Percentiles rank a stretch among this genome's conserved stretches.
These are phyloP conservation scores for Pelvicachromis taeniatus DNA, from an alignment of 2,113 vertebrate species.

Conservation along the genomic window DNA sequence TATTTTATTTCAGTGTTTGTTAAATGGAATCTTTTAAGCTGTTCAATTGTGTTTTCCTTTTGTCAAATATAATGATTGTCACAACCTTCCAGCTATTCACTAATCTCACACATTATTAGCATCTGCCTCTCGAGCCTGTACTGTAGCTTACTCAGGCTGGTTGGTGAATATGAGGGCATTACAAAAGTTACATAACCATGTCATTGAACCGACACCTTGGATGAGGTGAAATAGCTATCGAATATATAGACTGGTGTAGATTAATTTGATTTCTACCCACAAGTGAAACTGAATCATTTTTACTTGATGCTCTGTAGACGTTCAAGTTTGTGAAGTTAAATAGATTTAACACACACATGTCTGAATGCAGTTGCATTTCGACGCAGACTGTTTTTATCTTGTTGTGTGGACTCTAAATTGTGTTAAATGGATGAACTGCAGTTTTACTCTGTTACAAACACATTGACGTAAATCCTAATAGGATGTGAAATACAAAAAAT, in stretches of 20 bases:
- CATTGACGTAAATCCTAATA: background rate
- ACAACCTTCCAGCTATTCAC: background rate
- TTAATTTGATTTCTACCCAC: background rate
- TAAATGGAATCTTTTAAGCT: background rate
- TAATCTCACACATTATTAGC: background rate
- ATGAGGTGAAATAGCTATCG: background rate
- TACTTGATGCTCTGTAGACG: background rate
- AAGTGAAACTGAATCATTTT: background rate
- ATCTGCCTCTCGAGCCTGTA: background rate
- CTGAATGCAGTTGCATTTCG: background rate
- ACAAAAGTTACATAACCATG: background rate
- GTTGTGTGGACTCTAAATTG: background rate
- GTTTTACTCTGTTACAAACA: background rate
- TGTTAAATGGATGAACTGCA: background rate
- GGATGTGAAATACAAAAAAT: background rate
- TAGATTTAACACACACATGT: background rate
- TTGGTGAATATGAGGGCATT: background rate
- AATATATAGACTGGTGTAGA: background rate
- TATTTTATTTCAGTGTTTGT: background rate
- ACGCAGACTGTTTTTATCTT: background rate
- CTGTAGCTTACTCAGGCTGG: background rate
- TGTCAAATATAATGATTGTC: background rate
- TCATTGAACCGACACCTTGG: conserved; percentile 1
- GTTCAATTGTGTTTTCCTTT: background rate
- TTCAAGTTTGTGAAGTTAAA: background rate